Conservation (phyloP, 2,797 vertebrate genomes). For the Microctenopoma stevenorrisi region DNA sequence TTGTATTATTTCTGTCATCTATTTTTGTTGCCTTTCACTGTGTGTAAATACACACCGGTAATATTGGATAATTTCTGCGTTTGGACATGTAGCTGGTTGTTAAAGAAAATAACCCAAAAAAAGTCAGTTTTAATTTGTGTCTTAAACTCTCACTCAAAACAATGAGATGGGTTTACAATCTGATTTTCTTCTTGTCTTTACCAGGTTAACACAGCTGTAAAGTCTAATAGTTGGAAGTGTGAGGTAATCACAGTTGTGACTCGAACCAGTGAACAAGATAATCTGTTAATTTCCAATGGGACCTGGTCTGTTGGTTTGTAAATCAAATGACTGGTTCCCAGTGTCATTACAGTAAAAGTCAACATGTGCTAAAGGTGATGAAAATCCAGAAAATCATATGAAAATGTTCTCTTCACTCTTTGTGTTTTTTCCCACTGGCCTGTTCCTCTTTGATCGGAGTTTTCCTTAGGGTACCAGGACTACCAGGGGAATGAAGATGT, state of each 20-base stretch:
- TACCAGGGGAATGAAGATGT: constrained; percentile 68
- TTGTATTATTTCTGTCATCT: constrained; percentile 2
- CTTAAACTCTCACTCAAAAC: constrained; percentile 47
- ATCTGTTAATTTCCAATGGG: constrained; percentile 77
- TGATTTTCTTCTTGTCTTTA: constrained; percentile 51
- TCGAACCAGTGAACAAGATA: constrained; percentile 82
- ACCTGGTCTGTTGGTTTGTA: constrained; percentile 72
- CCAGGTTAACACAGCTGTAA: constrained; percentile 74
- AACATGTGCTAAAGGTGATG: constrained; percentile 39
- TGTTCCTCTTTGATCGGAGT: constrained; percentile 42
- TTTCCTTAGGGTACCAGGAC: constrained; percentile 65
- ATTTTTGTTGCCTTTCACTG: neutral
- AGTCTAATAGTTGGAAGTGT: constrained; percentile 75
- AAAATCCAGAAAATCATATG: constrained; percentile 27
- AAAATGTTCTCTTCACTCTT: constrained; percentile 6
- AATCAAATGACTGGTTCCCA: constrained; percentile 61
- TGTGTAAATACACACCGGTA: neutral
- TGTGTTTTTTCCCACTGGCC: neutral
- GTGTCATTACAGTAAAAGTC: constrained; percentile 54
- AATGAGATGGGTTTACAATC: constrained; percentile 61
- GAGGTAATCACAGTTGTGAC: constrained; percentile 80
- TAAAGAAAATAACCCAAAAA: neutral
- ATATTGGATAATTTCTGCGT: neutral
- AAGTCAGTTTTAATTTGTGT: constrained; percentile 25
- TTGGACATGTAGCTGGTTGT: too few relatives aligned